phyloP scores from a whole-genome alignment of 2,113 vertebrate species.

The Pelobates fuscus region DNA sequence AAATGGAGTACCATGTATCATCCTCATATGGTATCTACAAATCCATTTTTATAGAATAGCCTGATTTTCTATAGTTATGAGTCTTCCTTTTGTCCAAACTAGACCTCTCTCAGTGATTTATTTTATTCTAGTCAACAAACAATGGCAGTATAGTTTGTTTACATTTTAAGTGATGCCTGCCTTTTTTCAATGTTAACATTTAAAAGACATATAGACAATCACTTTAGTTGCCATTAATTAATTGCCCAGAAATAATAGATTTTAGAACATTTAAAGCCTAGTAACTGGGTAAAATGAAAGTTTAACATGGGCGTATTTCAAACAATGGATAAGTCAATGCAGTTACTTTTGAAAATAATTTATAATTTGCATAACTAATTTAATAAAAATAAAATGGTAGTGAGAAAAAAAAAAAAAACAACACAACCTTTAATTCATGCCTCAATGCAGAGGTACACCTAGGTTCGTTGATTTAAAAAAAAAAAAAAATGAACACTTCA shows the following conservation, averaged over 20 bases:
- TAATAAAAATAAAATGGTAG: no score
- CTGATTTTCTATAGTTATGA: conserved; percentile 57
- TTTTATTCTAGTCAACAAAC: conserved; percentile 45
- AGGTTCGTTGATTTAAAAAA: no score
- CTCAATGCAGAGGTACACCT: no score
- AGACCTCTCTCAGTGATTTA: conserved; percentile 50
- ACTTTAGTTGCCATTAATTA: conserved; percentile 6
- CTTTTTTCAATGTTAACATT: background rate
- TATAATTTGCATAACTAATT: no score
- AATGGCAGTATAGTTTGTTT: conserved; percentile 24
- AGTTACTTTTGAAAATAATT: background rate
- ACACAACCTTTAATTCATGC: no score
- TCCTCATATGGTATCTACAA: conserved; percentile 53
- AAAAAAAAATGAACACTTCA: no score
- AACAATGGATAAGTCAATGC: background rate
- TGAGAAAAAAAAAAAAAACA: no score
- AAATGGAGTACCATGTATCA: conserved; percentile 39
- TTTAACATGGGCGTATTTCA: background rate
- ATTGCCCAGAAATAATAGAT: background rate
- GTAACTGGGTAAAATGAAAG: background rate
- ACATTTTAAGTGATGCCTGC: conserved; percentile 15
- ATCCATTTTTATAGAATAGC: conserved; percentile 56
- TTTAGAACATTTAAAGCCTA: background rate
- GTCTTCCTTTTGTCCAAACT: conserved; percentile 70
- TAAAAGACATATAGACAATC: conserved; percentile 37